Evolutionary conservation across 2,797 vertebrate species (phyloP).

Genomic region (Pantherophis vulpinus): DNA sequence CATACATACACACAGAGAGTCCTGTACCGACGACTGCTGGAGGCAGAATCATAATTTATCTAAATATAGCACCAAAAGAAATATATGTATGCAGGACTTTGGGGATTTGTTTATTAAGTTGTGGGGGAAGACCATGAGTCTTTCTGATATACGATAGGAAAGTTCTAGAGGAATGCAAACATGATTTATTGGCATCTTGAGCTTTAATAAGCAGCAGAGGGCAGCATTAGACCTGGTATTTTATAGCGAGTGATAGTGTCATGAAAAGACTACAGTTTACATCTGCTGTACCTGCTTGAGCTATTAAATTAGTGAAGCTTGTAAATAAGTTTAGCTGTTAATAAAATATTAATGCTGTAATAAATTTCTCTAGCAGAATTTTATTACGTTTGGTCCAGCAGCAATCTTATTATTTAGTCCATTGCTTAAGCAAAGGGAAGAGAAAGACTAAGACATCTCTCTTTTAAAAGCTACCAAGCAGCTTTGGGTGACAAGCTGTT

Average conservation of each 20-base stretch:
- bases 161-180: background rate
- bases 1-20: too few relatives aligned
- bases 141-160: background rate
- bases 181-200: background rate
- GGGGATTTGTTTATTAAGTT: background rate
- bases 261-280: rapidly evolving
- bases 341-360: background rate
- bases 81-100: background rate
- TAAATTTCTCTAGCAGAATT: background rate
- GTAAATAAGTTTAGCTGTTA: rapidly evolving
- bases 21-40: background rate
- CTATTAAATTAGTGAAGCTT: background rate
- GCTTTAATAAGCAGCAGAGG: conserved; percentile 43
- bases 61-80: background rate
- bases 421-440: background rate
- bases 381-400: rapidly evolving
- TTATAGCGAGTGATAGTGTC: rapidly evolving
- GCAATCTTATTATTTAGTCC: rapidly evolving
- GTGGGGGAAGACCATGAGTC: background rate
- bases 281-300: background rate
- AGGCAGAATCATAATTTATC: background rate
- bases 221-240: conserved; percentile 32
- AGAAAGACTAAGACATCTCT: background rate
- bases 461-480: background rate
- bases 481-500: background rate